Evolutionary conservation across 1,140 invertebrate genomes (phyloP), one percentile per base, ranked within the genome.

Genomic region (Metopolophium dirhodum): DNA sequence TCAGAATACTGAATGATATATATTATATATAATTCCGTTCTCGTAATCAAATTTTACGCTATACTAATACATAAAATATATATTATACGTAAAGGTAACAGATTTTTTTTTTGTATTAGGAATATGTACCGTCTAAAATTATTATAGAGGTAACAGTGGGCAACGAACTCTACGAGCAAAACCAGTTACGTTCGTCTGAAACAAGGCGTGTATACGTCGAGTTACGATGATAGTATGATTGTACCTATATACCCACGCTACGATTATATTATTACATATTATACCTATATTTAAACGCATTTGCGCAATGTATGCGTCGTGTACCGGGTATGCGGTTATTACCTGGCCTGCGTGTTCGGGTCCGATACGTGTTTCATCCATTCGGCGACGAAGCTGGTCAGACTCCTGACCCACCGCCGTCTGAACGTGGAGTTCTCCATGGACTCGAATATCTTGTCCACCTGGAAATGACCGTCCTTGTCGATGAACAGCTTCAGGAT

Each of bases 401-500:
- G 96, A 18, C 96, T 96, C 93, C 96, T 97, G 93, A 98, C 97
- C 97, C 97, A 98, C 93, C 97, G 96, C 92, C 97, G 96, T 94
- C 97, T 96, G 94, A 97, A 96, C 9, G 96, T 96, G 45, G 97
- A 96, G 94, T 98, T 97, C 94, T 98, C 97, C 94, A 98, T 96
- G 90, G 97, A 97, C 93, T 97, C 97, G 94, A 98, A 96, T 88
- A 98, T 96, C 93, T 96, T 96, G 90, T 97, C 96, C 94, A 97
- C 97, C 94, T 97, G 93, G 93, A 94, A 94, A 22, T 93, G 93
- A 2, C 94, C 94, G 90, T 96, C 95, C 8, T 96, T 95, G 61
- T 97, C 97, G 14, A 96, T 95, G 95, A 96, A 96, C 41, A 95
- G 95, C 91, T 95, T 95, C 57, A 97, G 95, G n/a, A 97, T 96